Conservation (phyloP, 2,888 invertebrate genomes). For the Embidobia sp. region DNA sequence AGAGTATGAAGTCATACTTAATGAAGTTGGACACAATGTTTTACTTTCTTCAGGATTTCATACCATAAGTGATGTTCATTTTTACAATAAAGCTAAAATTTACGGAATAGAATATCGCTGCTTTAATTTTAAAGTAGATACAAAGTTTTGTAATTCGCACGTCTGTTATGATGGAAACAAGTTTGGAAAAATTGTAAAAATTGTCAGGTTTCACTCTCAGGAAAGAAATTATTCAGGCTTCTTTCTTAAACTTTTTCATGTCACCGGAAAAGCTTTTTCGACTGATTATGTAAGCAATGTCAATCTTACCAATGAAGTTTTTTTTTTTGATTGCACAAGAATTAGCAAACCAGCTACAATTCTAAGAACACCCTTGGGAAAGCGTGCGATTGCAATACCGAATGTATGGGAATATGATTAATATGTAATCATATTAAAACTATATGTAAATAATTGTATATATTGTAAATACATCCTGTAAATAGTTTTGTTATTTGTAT, state of each 20-base stretch:
- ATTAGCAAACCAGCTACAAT: background rate
- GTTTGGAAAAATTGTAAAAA: slow-evolving; percentile 3
- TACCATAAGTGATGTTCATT: background rate
- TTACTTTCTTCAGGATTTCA: background rate
- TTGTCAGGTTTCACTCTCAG: background rate
- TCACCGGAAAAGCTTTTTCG: too few species aligned
- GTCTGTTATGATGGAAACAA: background rate
- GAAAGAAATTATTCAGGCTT: background rate
- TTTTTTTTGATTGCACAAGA: background rate
- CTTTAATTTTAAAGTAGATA: background rate
- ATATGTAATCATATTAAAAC: too few species aligned
- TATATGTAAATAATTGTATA: background rate
- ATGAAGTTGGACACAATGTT: background rate
- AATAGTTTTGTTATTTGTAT: too few species aligned
- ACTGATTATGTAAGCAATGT: background rate
- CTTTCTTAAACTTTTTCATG: background rate
- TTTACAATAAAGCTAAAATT: background rate
- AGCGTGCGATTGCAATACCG: background rate
- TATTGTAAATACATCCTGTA: too few species aligned
- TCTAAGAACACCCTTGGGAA: background rate
- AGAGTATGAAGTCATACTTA: too few species aligned
- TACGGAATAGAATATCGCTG: background rate
- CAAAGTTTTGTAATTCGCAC: slow-evolving; percentile 14
- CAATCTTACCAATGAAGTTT: background rate
- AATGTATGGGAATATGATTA: slow-evolving; percentile 2